These are phyloP conservation scores for Bubalus kerabau DNA, from an alignment of 2,113 vertebrate genomes.

Conservation along the genomic window DNA sequence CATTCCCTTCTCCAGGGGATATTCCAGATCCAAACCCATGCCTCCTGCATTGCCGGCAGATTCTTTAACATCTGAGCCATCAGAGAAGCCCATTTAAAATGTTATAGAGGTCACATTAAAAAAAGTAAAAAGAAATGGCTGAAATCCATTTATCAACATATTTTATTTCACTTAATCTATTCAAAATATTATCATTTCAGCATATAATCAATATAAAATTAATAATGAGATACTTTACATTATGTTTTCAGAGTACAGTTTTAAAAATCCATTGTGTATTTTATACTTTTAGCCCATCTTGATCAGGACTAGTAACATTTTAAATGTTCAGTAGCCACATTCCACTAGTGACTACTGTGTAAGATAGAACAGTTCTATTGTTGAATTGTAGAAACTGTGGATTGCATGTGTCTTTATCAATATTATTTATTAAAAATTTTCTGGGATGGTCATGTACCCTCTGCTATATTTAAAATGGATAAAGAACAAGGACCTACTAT, in stretches of 20 bases:
- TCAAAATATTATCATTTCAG: not conserved
- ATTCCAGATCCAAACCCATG: not conserved
- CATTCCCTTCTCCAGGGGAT: not conserved
- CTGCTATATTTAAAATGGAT: not conserved
- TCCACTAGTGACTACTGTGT: not conserved
- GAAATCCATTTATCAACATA: not conserved
- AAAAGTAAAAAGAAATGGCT: not conserved
- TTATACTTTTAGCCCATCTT: not conserved
- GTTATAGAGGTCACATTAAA: not conserved
- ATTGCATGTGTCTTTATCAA: not conserved
- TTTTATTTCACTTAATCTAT: not conserved
- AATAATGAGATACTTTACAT: not conserved
- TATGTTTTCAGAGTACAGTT: not conserved
- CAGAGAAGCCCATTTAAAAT: not conserved
- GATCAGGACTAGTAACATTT: not conserved
- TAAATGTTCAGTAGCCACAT: not conserved
- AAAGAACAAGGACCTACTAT: not conserved
- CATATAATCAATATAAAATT: not conserved
- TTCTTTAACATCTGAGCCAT: not conserved
- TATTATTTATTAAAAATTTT: not conserved
- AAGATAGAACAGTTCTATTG: not conserved
- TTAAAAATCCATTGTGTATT: not conserved
- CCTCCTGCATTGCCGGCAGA: not conserved
- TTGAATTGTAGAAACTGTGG: not conserved
- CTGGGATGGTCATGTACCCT: not conserved